Conservation (phyloP, 1,140 invertebrate species). For the Sesamia nonagrioides region DNA sequence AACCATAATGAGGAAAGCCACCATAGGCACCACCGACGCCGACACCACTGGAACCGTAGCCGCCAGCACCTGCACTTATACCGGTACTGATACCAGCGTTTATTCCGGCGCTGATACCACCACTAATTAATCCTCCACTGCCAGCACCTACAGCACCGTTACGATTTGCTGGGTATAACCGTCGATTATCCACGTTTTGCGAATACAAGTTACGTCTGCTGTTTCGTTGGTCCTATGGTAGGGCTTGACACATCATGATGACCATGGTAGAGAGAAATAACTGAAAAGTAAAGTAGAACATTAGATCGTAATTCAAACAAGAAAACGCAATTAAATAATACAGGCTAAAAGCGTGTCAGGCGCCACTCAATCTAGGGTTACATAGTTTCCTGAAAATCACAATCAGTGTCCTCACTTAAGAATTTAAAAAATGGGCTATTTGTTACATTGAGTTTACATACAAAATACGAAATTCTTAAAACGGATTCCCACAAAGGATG, state of each 20-base stretch:
- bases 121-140: neutral
- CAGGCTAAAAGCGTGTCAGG: too few relatives aligned
- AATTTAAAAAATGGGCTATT: too few relatives aligned
- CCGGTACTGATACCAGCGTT: neutral
- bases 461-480: too few relatives aligned
- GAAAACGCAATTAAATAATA: too few relatives aligned
- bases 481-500: too few relatives aligned
- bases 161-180: neutral
- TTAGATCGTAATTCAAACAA: too few relatives aligned
- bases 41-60: neutral
- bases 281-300: neutral
- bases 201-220: neutral
- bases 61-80: neutral
- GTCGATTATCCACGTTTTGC: too few relatives aligned
- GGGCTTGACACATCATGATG: neutral
- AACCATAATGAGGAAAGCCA: neutral
- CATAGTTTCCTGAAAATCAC: too few relatives aligned
- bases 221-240: neutral
- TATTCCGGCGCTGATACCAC: neutral
- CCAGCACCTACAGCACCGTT: neutral
- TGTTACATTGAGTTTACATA: too few relatives aligned
- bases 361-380: too few relatives aligned
- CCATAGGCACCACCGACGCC: neutral
- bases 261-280: neutral
- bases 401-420: too few relatives aligned